These are phyloP conservation scores for Echinarachnius parma DNA, from an alignment of 53 echinoderm and acorn worm genomes.

Conservation along the genomic window DNA sequence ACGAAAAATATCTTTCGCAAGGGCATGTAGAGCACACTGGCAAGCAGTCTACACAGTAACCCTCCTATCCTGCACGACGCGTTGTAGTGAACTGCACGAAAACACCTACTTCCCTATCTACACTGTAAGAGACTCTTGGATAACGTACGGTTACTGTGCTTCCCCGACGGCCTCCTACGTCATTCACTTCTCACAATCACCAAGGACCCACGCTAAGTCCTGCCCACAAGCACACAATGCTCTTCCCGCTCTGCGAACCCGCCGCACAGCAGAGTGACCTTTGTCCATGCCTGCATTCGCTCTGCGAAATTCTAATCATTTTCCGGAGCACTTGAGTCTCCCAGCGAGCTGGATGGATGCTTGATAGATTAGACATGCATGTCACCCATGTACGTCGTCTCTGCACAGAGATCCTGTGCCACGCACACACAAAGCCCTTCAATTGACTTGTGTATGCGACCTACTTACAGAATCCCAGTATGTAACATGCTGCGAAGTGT, in stretches of 20 bases:
- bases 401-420: neutral
- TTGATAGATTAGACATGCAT: slow-evolving; percentile 46
- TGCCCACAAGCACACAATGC: slow-evolving; percentile 33
- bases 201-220: slow-evolving; percentile 43
- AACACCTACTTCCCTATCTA: no score
- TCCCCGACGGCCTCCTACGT: slow-evolving; percentile 38
- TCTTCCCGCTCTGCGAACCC: slow-evolving; percentile 22
- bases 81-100: no score
- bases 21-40: no score
- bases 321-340: slow-evolving; percentile 44
- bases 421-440: slow-evolving; percentile 19
- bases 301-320: slow-evolving; percentile 39
- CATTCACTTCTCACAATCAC: slow-evolving; percentile 25
- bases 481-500: neutral
- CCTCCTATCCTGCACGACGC: no score
- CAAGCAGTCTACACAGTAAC: no score
- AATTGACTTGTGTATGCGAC: neutral
- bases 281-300: slow-evolving; percentile 24
- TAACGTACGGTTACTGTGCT: no score
- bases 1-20: no score
- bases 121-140: no score
- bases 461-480: neutral
- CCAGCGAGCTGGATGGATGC: slow-evolving; percentile 33
- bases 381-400: slow-evolving; percentile 27
- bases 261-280: slow-evolving; percentile 39